Conservation (phyloP, 2,113 vertebrate genomes). For the Ardeotis arabs region DNA sequence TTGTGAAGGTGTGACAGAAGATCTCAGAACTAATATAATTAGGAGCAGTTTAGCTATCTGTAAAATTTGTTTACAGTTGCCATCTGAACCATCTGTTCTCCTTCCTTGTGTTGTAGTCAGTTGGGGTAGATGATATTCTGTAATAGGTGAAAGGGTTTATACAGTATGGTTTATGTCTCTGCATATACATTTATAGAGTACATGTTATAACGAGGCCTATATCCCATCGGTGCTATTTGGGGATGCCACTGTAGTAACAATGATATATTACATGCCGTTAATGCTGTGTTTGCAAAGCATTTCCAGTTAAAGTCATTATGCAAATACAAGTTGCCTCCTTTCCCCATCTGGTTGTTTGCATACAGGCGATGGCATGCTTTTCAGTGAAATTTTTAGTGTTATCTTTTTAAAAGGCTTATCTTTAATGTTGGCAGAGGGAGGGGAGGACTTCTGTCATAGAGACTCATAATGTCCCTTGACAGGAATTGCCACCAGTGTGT, state of each 20-base stretch:
- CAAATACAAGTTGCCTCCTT: conserved; percentile 23
- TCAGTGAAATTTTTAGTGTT: background rate
- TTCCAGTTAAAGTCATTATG: background rate
- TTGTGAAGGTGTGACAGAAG: background rate
- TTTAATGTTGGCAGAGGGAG: background rate
- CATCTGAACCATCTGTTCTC: conserved; percentile 49
- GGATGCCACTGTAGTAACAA: background rate
- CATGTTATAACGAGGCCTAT: background rate
- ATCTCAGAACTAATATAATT: conserved; percentile 7
- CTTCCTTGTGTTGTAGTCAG: background rate
- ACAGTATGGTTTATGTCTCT: conserved; percentile 12
- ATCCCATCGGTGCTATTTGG: conserved; percentile 6
- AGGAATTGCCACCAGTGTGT: background rate
- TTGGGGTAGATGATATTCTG: background rate
- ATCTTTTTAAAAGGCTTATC: background rate
- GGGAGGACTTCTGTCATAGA: background rate
- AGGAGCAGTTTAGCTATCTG: conserved; percentile 27
- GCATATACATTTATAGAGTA: background rate
- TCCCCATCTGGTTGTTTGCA: conserved; percentile 25
- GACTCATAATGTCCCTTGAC: background rate
- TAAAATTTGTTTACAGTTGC: conserved; percentile 36
- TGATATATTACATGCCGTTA: background rate
- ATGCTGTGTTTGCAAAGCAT: conserved; percentile 36
- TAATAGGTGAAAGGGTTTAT: conserved; percentile 19
- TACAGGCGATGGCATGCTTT: background rate